A percentile compares a stretch with the other conserved stretches of the same genome.
phyloP scores from a whole-genome alignment of 2,113 vertebrate species.

The Hydropotes inermis region DNA sequence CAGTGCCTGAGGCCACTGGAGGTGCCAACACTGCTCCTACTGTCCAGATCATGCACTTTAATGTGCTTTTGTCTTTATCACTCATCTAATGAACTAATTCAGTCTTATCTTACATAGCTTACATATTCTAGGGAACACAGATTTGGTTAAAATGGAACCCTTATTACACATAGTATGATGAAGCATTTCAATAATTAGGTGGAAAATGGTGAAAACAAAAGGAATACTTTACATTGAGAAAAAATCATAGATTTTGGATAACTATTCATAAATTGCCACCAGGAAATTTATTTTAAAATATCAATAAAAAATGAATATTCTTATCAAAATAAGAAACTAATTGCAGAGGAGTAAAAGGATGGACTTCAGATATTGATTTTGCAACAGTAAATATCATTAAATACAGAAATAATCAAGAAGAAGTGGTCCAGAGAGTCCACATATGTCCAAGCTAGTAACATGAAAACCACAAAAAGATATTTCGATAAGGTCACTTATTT shows the following conservation, averaged over 20 bases:
- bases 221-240: background rate
- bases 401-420: background rate
- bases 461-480: background rate
- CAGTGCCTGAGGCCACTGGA: background rate
- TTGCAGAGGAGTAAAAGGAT: background rate
- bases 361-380: background rate
- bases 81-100: background rate
- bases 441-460: background rate
- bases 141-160: background rate
- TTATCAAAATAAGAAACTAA: background rate
- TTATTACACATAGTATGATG: background rate
- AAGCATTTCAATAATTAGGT: background rate
- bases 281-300: background rate
- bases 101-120: background rate
- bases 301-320: background rate
- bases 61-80: background rate
- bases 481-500: background rate
- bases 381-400: background rate
- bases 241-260: background rate
- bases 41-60: fast-evolving
- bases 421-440: background rate
- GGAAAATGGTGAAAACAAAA: background rate
- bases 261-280: background rate
- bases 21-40: background rate
- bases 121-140: background rate